Base-by-base conservation (phyloP, 2,888 invertebrate genomes). In the Drosophila pullipes region DNA sequence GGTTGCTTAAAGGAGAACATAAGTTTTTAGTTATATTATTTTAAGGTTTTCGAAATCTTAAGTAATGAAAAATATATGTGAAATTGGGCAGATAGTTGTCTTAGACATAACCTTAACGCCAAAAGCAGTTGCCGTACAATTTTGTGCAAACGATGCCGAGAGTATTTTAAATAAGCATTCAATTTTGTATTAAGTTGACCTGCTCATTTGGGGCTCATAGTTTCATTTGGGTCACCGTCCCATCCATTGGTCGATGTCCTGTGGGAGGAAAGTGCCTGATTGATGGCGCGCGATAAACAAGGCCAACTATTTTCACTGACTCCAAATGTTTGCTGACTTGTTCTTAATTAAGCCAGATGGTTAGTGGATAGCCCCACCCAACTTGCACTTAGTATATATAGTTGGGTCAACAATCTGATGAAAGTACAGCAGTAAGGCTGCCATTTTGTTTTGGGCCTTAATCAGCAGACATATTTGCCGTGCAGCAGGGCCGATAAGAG, bases 271-370 rank as follows among this genome's bases (percentile, higher is more conserved):
- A 79, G 83, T 78, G 74, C 35, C 70, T 79, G 88, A 76, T 78
- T 81, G 82, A 88, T 88, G 76, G 81, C 65, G 75, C 74, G 83
- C 82, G 87, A 86, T 86, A 89, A 86, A 84, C 89, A 89, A 86
- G 85, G 88, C 83, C 80, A 89, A 85, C 85, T 88, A 89, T 83
- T 87, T 81, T 75, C 76, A 89, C 73, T 83, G 85, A 73, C 75
- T 81, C 57, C 67, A 71, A 25, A 69, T 86, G 81, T 86, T 86
- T 86, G 78, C 70, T 75, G 64, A 89, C 87, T 86, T 84, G 85
- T 86, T 86, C 89, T 89, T 86, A 86, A 86, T 86, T 86, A 86
- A 86, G 87, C 87, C 89, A 88, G 80, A 75, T 83, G 83, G 80
- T 73, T 75, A 69, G 66, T 70, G 69, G 63, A 47, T 49, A 54